phyloP scores from a whole-genome alignment of 35 echinoderm and acorn worm genomes.

The Antedon bifida region DNA sequence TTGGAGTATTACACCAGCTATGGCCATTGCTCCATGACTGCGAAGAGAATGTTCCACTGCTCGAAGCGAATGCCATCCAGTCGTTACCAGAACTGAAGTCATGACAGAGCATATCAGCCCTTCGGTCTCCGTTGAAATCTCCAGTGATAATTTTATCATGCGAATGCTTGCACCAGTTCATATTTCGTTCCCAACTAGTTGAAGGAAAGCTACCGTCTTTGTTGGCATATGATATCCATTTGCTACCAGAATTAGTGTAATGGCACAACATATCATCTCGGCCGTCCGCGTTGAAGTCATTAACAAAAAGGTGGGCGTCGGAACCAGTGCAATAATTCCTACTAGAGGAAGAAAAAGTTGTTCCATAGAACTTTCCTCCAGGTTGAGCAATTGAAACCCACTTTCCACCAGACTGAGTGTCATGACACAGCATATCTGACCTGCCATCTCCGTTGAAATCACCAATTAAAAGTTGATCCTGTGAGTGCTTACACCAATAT shows the following conservation, averaged over 20 bases:
- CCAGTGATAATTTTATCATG: conserved; percentile 1
- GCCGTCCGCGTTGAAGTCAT: conserved; percentile 22
- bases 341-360: not conserved
- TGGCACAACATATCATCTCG: conserved; percentile 19
- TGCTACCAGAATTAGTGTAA: not conserved
- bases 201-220: not conserved
- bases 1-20: not conserved
- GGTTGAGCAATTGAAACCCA: not conserved
- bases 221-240: not conserved
- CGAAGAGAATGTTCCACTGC: not conserved
- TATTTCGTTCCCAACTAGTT: not conserved
- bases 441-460: conserved; percentile 32
- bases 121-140: conserved; percentile 33
- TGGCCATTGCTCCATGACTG: not conserved
- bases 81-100: conserved; percentile 7
- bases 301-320: not conserved
- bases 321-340: too few relatives aligned
- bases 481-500: not conserved
- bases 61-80: conserved; percentile 2
- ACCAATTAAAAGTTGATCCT: conserved; percentile 7
- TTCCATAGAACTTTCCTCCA: not conserved
- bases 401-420: not conserved
- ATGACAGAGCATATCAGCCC: conserved; percentile 27
- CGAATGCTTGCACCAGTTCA: not conserved
- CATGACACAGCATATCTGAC: not conserved